phyloP scores from a whole-genome alignment of 2,888 invertebrate genomes.

The Calephelis perditalis region DNA sequence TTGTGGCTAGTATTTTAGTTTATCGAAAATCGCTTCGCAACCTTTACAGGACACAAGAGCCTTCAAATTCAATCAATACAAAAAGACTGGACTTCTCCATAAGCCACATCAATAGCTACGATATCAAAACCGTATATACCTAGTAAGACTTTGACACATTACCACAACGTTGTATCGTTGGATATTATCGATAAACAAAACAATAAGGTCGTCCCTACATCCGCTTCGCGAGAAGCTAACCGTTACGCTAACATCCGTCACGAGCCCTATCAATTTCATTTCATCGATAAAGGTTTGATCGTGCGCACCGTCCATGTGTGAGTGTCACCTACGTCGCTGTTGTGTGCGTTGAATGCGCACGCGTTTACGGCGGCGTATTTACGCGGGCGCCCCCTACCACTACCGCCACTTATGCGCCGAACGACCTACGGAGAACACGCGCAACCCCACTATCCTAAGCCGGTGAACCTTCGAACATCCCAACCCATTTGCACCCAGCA shows the following conservation, averaged over 20 bases:
- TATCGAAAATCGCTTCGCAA: too few species aligned
- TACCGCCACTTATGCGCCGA: conserved; percentile 73
- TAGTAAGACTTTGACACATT: too few species aligned
- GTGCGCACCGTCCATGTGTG: conserved; percentile 40
- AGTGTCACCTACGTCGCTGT: conserved; percentile 41
- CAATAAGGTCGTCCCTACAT: conserved; percentile 9
- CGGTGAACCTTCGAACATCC: conserved; percentile 47
- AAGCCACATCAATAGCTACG: too few species aligned
- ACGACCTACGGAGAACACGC: conserved; percentile 69
- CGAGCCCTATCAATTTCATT: conserved; percentile 21
- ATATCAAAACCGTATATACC: too few species aligned
- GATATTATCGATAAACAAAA: neutral
- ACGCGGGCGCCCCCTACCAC: conserved; percentile 74
- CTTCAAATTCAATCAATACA: too few species aligned
- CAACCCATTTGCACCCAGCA: conserved; percentile 46
- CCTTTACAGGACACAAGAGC: too few species aligned
- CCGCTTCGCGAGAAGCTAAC: conserved; percentile 19
- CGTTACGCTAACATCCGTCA: conserved; percentile 31
- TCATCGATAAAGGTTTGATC: conserved; percentile 29
- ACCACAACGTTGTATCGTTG: neutral
- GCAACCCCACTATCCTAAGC: conserved; percentile 53
- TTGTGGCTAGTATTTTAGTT: too few species aligned
- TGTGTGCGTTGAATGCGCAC: conserved; percentile 46
- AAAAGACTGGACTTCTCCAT: too few species aligned
- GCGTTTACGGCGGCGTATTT: conserved; percentile 68